Base-by-base conservation (phyloP, 64 coral and sea anemone species). In the Hydrozoanthus tunicans region DNA sequence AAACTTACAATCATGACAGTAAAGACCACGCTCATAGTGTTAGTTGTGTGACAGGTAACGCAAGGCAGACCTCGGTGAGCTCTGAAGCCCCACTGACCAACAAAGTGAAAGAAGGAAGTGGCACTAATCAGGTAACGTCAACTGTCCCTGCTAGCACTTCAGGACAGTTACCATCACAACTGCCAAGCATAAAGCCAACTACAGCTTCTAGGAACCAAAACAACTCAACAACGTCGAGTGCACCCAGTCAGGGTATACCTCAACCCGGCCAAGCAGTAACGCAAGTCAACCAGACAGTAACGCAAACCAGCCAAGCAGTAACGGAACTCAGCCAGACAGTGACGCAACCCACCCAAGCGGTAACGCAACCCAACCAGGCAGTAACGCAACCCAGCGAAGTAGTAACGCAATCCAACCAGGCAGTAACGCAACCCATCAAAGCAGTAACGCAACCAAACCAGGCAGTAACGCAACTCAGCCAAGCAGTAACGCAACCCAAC, bases 21-120 rank as follows among this genome's bases (percentile, higher is more conserved):
- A 74, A 51, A 10, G 15, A 7, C 51, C 23, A 75, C 56, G 6
- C 84, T 88, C 60, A 73, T 32, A 86, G 60, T 51, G 57, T 70
- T 88, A 56, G 12, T 60, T 74, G n/a, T 75, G 84, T 88, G 56
- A 88, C 69, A 88, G 84, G 84, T 88, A 88, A 88, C 55, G 15
- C 84, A 59, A 58, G 84, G 15, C 24, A 88, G 57, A 55, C 84
- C 53, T 4, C 84, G 9, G 24, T 24, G 6, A 53, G 61, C 43
- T 67, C 81, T 83, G 6, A 14, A 6, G 14, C 9, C 9, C 25
- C 12, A 32, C 12, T 6, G 8, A 32, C 56, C 59, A 74, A 4
- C 56, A 43, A 51, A 60, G 23, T 5, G 6, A 6, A 56, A 56
- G 65, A 56, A 58, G 9, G 9, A n/a, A 86, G 20, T 54, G 52